Conservation (phyloP, 1,140 invertebrate genomes). For the Mizuhopecten yessoensis region DNA sequence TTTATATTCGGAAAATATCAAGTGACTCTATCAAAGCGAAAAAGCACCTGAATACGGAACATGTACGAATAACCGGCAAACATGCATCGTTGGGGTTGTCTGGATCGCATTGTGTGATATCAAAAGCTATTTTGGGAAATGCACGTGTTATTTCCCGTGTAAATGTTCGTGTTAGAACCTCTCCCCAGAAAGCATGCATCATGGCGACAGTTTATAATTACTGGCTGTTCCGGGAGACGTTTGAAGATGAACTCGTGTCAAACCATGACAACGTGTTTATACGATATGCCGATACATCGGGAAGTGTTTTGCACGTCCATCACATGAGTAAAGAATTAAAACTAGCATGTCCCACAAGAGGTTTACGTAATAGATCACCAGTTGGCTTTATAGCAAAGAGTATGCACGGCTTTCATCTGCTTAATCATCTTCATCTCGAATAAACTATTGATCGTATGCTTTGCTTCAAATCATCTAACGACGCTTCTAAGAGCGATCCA, state of each 20-base stretch:
- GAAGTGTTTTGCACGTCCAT: not conserved
- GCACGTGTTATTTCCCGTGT: not conserved
- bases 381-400: not conserved
- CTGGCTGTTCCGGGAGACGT: not conserved
- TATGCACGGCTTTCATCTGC: not conserved
- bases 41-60: no score
- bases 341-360: not conserved
- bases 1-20: no score
- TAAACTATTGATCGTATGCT: not conserved
- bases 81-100: no score
- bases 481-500: no score
- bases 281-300: not conserved
- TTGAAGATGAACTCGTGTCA: not conserved
- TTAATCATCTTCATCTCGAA: not conserved
- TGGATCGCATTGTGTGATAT: not conserved
- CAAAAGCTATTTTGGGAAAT: not conserved
- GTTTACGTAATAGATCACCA: constrained; percentile 15
- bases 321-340: not conserved
- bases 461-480: no score
- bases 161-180: not conserved
- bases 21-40: no score
- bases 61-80: no score
- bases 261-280: not conserved
- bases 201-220: not conserved
- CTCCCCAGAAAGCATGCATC: not conserved